phyloP scores from a whole-genome alignment of 2,888 invertebrate species.

The Eustalomyia histrio region DNA sequence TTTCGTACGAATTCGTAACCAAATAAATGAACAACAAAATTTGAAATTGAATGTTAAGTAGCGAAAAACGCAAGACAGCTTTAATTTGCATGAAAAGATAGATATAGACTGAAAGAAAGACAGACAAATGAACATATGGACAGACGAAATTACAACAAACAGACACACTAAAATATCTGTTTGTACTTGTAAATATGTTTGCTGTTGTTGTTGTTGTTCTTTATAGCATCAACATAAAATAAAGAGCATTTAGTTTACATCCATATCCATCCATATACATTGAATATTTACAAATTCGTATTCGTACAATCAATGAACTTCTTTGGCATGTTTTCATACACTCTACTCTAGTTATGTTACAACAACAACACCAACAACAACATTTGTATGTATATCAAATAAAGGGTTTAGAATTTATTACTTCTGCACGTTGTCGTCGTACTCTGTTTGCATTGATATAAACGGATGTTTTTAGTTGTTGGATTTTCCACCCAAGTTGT shows the following conservation, averaged over 20 bases:
- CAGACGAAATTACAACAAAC: conserved; percentile 16
- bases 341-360: neutral
- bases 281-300: neutral
- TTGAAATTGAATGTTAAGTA: conserved; percentile 61
- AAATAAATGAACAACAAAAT: conserved; percentile 50
- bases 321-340: neutral
- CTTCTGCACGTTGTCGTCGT: neutral
- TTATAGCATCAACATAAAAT: conserved; percentile 22
- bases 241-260: conserved; percentile 42
- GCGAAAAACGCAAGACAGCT: conserved; percentile 62
- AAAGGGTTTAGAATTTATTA: conserved; percentile 43
- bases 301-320: neutral
- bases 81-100: conserved; percentile 59
- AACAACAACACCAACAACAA: neutral
- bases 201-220: conserved; percentile 1
- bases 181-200: conserved; percentile 5
- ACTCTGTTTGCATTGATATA: conserved; percentile 8
- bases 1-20: conserved; percentile 22
- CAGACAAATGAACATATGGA: neutral
- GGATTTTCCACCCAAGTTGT: conserved; percentile 30
- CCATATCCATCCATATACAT: neutral
- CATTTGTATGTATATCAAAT: too few species aligned
- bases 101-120: conserved; percentile 17
- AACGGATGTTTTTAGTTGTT: conserved; percentile 5
- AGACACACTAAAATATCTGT: conserved; percentile 5